Evolutionary conservation across 1,140 invertebrate species (phyloP).

Genomic region (Orius insidiosus): DNA sequence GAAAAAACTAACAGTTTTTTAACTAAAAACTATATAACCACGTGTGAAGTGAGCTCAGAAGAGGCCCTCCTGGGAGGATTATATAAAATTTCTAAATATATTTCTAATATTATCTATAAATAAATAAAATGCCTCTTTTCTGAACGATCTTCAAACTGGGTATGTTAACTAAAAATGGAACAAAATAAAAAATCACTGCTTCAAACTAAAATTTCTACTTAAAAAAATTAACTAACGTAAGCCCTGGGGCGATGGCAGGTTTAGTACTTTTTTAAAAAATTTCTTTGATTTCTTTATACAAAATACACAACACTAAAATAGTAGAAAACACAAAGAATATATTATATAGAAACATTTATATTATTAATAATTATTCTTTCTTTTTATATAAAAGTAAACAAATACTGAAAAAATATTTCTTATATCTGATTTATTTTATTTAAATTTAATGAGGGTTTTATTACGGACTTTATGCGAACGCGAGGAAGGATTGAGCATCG

Average conservation of each 20-base stretch:
- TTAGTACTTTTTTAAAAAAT: slow-evolving; percentile 8
- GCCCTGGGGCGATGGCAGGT: slow-evolving; percentile 15
- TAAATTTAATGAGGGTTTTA: slow-evolving; percentile 14
- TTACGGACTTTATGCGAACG: slow-evolving; percentile 4
- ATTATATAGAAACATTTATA: slow-evolving; percentile 20
- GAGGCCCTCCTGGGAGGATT: not conserved
- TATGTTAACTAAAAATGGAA: slow-evolving; percentile 13
- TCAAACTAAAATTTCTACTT: slow-evolving; percentile 13
- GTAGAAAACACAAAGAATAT: slow-evolving; percentile 19
- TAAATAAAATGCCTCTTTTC: slow-evolving; percentile 7
- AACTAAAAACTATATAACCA: slow-evolving; percentile 10
- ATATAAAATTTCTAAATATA: slow-evolving; percentile 12
- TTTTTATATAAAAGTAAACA: slow-evolving; percentile 21
- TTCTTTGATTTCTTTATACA: slow-evolving; percentile 14
- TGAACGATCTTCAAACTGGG: slow-evolving; percentile 7
- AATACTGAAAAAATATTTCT: slow-evolving; percentile 22
- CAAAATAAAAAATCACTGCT: slow-evolving; percentile 18
- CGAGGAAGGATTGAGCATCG: slow-evolving; percentile 12
- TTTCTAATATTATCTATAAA: slow-evolving; percentile 11
- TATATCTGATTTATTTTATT: slow-evolving; percentile 15
- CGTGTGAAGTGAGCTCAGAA: slow-evolving; percentile 7
- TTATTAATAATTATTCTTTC: slow-evolving; percentile 18
- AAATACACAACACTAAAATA: slow-evolving; percentile 20
- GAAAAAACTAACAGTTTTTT: not conserved
- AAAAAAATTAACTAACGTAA: slow-evolving; percentile 18